phyloP scores from a whole-genome alignment of 2,797 vertebrate genomes.

The Poecilia picta region DNA sequence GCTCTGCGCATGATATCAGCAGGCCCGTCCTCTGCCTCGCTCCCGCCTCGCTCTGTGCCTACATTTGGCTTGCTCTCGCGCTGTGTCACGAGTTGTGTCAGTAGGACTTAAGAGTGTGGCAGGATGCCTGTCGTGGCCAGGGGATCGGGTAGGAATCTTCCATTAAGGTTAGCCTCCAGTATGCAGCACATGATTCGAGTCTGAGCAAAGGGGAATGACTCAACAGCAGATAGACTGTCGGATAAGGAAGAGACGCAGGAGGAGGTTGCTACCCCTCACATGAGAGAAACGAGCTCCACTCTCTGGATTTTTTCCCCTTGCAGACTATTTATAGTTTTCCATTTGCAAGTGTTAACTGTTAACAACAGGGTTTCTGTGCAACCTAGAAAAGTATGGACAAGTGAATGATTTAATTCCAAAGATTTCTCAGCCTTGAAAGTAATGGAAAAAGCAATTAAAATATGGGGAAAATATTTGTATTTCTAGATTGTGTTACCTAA shows the following conservation, averaged over 20 bases:
- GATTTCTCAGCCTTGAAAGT: not conserved
- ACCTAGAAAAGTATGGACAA: not conserved
- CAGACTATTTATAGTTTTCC: not conserved
- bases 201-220: constrained; percentile 58
- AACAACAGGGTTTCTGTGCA: constrained; percentile 14
- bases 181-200: constrained; percentile 70
- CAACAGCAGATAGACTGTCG: constrained; percentile 52
- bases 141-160: constrained; percentile 64
- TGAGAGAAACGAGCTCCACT: constrained; percentile 22
- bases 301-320: constrained; percentile 2
- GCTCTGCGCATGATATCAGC: constrained; percentile 43
- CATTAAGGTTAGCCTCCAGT: constrained; percentile 66
- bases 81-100: constrained; percentile 71
- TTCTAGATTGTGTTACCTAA: not conserved
- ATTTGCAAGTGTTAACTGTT: constrained; percentile 23
- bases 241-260: constrained; percentile 50
- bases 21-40: constrained; percentile 22
- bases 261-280: constrained; percentile 25
- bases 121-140: constrained; percentile 55
- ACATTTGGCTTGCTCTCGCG: constrained; percentile 68
- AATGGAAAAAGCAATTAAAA: not conserved
- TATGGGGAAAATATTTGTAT: not conserved
- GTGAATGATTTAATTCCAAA: not conserved
- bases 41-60: constrained; percentile 36
- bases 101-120: constrained; percentile 55